These are phyloP conservation scores for Prenolepis imparis DNA, from an alignment of 2,888 invertebrate genomes.

Conservation along the genomic window DNA sequence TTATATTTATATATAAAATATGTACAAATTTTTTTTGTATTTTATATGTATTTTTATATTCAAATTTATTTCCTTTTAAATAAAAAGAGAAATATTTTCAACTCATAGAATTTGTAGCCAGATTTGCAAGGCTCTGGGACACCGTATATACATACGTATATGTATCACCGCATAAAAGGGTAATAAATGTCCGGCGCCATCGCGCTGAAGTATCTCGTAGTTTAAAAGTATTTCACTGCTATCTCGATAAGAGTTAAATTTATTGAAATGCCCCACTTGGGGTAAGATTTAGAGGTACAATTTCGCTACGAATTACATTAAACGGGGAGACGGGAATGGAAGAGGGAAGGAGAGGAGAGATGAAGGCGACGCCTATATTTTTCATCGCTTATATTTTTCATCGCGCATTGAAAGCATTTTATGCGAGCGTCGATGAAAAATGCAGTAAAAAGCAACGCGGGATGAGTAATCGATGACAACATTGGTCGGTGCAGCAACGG, in stretches of 20 bases:
- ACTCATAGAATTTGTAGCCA: neutral
- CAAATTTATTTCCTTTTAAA: neutral
- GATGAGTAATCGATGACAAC: slow-evolving; percentile 63
- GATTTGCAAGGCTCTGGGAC: neutral
- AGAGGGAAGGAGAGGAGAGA: no score
- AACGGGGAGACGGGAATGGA: neutral
- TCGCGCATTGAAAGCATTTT: slow-evolving; percentile 29
- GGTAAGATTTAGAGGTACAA: slow-evolving; percentile 14
- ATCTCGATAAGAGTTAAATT: slow-evolving; percentile 38
- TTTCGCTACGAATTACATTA: slow-evolving; percentile 10
- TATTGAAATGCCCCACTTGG: slow-evolving; percentile 16
- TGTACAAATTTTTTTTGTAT: neutral
- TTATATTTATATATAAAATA: neutral
- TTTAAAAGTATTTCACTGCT: slow-evolving; percentile 20
- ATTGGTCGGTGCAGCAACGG: slow-evolving; percentile 70
- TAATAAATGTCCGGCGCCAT: slow-evolving; percentile 23
- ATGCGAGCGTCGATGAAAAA: slow-evolving; percentile 42
- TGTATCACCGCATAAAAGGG: slow-evolving; percentile 8
- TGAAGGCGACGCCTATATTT: slow-evolving; percentile 7
- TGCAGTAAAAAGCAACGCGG: slow-evolving; percentile 44
- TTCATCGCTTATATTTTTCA: slow-evolving; percentile 29
- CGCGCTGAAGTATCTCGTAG: slow-evolving; percentile 6
- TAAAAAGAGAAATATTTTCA: neutral
- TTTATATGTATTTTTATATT: no score
- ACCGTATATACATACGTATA: neutral